phyloP scores from a whole-genome alignment of 2,797 vertebrate species.

The Cirrhinus mrigala region DNA sequence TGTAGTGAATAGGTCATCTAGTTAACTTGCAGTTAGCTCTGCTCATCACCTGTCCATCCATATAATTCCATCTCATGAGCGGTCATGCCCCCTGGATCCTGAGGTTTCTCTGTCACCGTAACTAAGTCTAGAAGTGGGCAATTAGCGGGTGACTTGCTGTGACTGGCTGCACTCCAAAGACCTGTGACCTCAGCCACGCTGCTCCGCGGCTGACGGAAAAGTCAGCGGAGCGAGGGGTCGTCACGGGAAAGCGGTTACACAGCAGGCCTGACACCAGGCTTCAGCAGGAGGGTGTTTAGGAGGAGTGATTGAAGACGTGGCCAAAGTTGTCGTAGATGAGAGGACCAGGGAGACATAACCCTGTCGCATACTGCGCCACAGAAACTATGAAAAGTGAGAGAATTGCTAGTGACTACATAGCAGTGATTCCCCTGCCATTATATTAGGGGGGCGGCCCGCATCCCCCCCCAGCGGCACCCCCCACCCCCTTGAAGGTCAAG shows the following conservation, averaged over 20 bases:
- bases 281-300: slow-evolving; percentile 48
- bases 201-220: slow-evolving; percentile 69
- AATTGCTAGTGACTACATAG: not conserved
- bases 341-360: slow-evolving; percentile 20
- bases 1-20: not conserved
- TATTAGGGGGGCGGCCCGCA: too few relatives aligned
- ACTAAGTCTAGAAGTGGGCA: slow-evolving; percentile 70
- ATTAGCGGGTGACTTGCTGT: slow-evolving; percentile 77
- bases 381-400: not conserved
- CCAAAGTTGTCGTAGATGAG: slow-evolving; percentile 16
- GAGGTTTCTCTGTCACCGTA: slow-evolving; percentile 67
- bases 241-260: slow-evolving; percentile 71
- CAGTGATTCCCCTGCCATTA: too few relatives aligned
- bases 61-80: slow-evolving; percentile 7
- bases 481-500: too few relatives aligned
- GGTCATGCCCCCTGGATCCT: slow-evolving; percentile 57
- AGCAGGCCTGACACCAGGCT: slow-evolving; percentile 63
- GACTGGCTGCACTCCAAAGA: slow-evolving; percentile 75
- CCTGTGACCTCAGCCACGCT: slow-evolving; percentile 75
- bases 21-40: slow-evolving; percentile 26
- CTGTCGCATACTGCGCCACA: not conserved
- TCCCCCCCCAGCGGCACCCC: too few relatives aligned
- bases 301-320: slow-evolving; percentile 29
- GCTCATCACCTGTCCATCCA: slow-evolving; percentile 41
- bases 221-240: slow-evolving; percentile 53